Conservation (phyloP, 2,797 vertebrate species). For the Micrastur ruficollis region DNA sequence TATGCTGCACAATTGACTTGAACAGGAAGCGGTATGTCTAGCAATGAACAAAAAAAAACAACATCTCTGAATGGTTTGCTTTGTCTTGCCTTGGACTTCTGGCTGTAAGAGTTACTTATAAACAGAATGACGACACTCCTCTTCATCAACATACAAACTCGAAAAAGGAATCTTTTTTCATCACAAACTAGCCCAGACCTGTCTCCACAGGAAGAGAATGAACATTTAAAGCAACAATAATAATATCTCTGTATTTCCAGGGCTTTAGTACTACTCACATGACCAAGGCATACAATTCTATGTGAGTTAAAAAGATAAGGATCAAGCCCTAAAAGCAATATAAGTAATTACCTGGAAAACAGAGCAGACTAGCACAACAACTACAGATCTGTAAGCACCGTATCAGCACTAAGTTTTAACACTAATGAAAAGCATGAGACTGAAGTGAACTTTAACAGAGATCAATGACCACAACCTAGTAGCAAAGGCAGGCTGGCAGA, state of each 20-base stretch:
- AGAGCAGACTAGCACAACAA: neutral
- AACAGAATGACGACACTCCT: neutral
- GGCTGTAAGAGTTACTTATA: neutral
- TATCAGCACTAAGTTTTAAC: neutral
- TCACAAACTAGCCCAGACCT: neutral
- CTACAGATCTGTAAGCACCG: neutral
- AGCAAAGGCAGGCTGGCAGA: neutral
- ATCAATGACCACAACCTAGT: neutral
- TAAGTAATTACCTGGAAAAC: neutral
- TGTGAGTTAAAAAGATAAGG: fast-evolving
- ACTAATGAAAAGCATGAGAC: neutral
- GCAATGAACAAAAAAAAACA: neutral
- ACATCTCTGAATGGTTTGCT: neutral
- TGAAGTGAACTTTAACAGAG: neutral
- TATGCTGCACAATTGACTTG: neutral
- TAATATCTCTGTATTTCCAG: fast-evolving
- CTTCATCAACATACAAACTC: neutral
- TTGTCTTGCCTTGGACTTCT: neutral
- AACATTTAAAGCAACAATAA: neutral
- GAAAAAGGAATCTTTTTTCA: neutral
- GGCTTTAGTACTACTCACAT: neutral
- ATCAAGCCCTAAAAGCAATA: neutral
- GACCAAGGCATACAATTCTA: neutral
- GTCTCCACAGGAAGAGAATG: too few species aligned
- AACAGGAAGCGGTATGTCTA: neutral